Base-by-base conservation (phyloP, 2,113 vertebrate species). In the Blennius ocellaris region DNA sequence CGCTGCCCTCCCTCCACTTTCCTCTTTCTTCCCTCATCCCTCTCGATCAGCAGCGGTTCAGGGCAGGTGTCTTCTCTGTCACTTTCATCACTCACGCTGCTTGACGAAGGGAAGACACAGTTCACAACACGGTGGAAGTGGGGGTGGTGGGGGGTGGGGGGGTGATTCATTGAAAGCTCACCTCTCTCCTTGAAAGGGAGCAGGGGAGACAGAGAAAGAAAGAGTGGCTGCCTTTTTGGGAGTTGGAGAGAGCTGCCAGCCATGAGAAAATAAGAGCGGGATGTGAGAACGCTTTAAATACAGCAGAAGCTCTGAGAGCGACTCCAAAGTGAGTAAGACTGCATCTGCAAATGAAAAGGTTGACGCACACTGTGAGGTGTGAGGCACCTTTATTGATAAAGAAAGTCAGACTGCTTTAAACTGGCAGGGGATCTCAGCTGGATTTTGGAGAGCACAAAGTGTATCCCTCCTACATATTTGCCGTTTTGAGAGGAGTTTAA, bases 41-140 rank as follows among this genome's bases (percentile, higher is more conserved):
- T 63, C 81, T 79, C 75, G 71, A 78, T 83, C 58, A 83, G 82
- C 10, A 15, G 73, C 63, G 67, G 81, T 91, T 89, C 80, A 90
- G 78, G 87, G 89, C 88, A 89, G 87, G 85, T 90, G 89, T 89
- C 84, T 73, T 49, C 78, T 82, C 85, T 76, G 85, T 92, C 84
- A 81, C 81, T 76, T 73, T 76, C 87, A 90, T 92, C 87, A 85
- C 81, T 90, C 89, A 85, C 36, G 37, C 81, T 69, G 82, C 75
- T 90, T 89, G 87, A 90, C 82, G 71, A 74, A 84, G 80, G 52
- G 73, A 83, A 89, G 85, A 83, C 65, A 80, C 78, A 82, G 73
- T 73, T 87, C 67, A 74, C 69, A 81, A 76, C 72, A 64, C 58
- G 67, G 17, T 17, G 15, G 87, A 83, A 85, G 80, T 49, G 62